Conservation (phyloP, 2,797 vertebrate species). For the Lophotriccus pileatus region DNA sequence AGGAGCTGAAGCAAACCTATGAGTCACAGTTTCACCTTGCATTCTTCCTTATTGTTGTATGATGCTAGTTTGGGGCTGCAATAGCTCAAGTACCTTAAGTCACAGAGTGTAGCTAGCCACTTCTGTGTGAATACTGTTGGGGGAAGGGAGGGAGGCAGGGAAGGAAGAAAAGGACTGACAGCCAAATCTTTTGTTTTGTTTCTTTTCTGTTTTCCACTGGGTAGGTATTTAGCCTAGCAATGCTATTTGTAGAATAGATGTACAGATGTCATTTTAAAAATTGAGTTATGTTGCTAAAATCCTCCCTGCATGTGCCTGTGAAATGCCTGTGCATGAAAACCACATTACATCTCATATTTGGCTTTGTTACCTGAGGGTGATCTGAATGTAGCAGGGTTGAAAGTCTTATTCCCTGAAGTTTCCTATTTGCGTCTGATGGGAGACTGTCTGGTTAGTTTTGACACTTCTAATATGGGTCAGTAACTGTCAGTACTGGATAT, state of each 20-base stretch:
- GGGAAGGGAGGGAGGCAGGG: neutral
- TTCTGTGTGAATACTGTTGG: neutral
- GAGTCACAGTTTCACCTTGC: conserved; percentile 45
- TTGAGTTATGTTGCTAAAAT: neutral
- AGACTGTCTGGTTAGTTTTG: conserved; percentile 20
- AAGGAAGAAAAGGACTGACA: neutral
- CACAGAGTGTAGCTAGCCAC: neutral
- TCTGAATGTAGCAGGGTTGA: neutral
- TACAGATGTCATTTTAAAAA: neutral
- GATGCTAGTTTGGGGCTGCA: neutral
- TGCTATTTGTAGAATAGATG: neutral
- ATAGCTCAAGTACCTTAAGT: neutral
- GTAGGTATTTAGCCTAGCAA: neutral
- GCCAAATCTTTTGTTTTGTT: neutral
- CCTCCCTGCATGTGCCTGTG: neutral
- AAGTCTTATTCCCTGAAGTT: neutral
- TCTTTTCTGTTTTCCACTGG: neutral
- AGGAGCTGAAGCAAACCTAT: neutral
- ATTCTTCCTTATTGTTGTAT: neutral
- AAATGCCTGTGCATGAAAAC: neutral
- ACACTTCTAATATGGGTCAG: neutral
- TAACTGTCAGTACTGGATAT: conserved; percentile 1
- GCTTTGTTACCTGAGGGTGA: conserved; percentile 1
- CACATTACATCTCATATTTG: neutral
- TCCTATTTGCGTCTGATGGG: neutral